A percentile compares a stretch with the other conserved stretches of the same genome.
phyloP scores from a whole-genome alignment of 2,888 invertebrate genomes.

The Rhopalosiphum nymphaeae region DNA sequence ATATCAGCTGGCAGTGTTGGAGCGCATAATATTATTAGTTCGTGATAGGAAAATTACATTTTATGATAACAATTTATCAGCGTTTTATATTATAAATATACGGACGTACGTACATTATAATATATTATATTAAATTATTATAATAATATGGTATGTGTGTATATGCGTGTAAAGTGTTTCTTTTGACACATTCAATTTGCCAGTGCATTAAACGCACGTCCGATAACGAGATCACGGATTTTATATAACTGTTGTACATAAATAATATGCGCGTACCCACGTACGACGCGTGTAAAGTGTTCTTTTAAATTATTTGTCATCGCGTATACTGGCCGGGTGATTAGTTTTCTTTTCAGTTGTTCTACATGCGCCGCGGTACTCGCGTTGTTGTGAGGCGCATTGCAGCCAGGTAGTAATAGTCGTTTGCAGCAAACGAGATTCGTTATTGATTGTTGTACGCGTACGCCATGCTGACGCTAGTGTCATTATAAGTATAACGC shows the following conservation, averaged over 20 bases:
- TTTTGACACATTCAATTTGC: slow-evolving; percentile 36
- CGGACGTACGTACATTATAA: not conserved
- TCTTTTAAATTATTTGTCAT: slow-evolving; percentile 31
- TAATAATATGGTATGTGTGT: not conserved
- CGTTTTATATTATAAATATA: not conserved
- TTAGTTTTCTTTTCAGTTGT: not conserved
- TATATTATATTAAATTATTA: slow-evolving; percentile 20
- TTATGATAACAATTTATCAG: slow-evolving; percentile 47
- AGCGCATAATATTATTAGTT: slow-evolving; percentile 33
- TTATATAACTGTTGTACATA: not conserved
- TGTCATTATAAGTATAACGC: not conserved
- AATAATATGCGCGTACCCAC: not conserved
- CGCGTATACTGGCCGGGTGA: not conserved
- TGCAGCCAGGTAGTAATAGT: not conserved
- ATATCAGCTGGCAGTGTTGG: not conserved
- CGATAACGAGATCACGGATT: slow-evolving; percentile 48
- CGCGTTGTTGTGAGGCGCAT: not conserved
- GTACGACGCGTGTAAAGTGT: not conserved
- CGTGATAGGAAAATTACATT: slow-evolving; percentile 53
- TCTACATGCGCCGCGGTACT: not conserved
- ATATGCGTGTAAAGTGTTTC: slow-evolving; percentile 17
- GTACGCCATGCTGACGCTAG: too few relatives aligned
- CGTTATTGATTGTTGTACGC: not conserved
- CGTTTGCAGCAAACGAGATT: not conserved
- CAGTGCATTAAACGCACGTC: slow-evolving; percentile 32